phyloP scores from a whole-genome alignment of 2,797 vertebrate species.

The Galagoides demidoff region DNA sequence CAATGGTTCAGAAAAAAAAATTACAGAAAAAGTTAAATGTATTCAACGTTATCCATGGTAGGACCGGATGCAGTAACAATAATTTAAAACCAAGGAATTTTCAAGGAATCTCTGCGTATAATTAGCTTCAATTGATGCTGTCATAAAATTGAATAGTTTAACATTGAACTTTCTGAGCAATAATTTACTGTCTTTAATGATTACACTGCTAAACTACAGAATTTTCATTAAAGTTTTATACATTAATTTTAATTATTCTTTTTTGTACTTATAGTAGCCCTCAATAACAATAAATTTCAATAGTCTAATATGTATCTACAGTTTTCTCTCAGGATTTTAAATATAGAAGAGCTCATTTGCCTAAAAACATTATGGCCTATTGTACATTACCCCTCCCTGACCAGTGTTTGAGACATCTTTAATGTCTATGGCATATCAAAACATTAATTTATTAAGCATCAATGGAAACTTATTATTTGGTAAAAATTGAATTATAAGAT shows the following conservation, averaged over 20 bases:
- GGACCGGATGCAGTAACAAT: not conserved
- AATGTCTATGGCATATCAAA: not conserved
- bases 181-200: conserved; percentile 11
- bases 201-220: not conserved
- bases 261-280: conserved; percentile 49
- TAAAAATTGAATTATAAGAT: conserved; percentile 1
- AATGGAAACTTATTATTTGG: conserved; percentile 35
- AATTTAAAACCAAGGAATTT: not conserved
- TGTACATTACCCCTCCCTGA: not conserved
- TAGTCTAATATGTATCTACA: not conserved
- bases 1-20: not conserved
- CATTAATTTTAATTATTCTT: conserved; percentile 52
- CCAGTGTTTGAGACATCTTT: not conserved
- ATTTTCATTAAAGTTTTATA: conserved; percentile 48
- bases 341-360: not conserved
- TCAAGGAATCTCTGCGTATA: conserved; percentile 28
- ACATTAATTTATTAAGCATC: not conserved
- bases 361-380: not conserved
- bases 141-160: conserved; percentile 26
- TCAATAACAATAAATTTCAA: not conserved
- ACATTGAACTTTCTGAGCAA: conserved; percentile 38
- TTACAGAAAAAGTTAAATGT: not conserved
- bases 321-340: conserved; percentile 23
- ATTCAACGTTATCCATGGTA: not conserved
- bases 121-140: conserved; percentile 42